Conservation (phyloP, 92 coral and sea anemone genomes). For the Bergia puertoricense region DNA sequence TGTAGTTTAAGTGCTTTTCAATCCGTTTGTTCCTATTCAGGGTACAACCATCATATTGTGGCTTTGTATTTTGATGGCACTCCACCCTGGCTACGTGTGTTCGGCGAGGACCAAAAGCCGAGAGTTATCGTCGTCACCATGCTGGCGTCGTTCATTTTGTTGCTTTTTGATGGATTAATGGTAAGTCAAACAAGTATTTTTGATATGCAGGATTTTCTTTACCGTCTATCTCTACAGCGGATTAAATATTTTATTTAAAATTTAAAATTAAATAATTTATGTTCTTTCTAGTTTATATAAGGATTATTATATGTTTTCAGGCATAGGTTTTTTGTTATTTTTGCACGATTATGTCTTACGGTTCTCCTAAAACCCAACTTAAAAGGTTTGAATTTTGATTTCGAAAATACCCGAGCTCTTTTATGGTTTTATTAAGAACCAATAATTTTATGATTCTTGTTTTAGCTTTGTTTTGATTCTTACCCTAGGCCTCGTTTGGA, state of each 20-base stretch:
- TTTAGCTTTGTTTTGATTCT: not conserved
- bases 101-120: conserved; percentile 91
- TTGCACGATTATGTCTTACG: no score
- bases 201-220: not conserved
- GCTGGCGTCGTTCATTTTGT: conserved; percentile 79
- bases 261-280: no score
- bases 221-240: no score
- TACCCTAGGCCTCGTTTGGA: conserved; percentile 83
- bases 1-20: no score
- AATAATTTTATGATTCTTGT: not conserved
- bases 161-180: conserved; percentile 83
- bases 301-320: no score
- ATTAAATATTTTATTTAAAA: no score
- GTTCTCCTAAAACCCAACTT: no score
- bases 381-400: no score
- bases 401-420: not conserved
- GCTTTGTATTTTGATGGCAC: conserved; percentile 81
- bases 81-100: conserved; percentile 84
- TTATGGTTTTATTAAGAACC: not conserved
- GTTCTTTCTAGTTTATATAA: no score
- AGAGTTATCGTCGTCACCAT: conserved; percentile 82
- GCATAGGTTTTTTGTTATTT: no score
- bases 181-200: conserved; percentile 47
- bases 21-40: conserved; percentile 28
- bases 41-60: conserved; percentile 88